These are phyloP conservation scores for Eutrigla gurnardus DNA, from an alignment of 2,797 vertebrate genomes.

Conservation along the genomic window DNA sequence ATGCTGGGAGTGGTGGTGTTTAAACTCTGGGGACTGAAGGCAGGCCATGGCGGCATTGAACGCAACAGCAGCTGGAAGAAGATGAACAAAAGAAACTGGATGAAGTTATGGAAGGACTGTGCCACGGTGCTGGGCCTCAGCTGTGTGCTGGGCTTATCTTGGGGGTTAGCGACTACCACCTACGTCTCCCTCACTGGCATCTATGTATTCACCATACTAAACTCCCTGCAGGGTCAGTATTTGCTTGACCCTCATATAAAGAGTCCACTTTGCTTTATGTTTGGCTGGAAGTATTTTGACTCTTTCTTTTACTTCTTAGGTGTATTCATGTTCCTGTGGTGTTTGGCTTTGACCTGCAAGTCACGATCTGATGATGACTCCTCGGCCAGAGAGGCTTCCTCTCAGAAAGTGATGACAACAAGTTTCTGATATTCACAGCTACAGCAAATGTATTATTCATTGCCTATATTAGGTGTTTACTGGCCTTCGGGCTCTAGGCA, in stretches of 20 bases:
- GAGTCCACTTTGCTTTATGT: too few species aligned
- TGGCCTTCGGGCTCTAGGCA: neutral
- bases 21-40: constrained; percentile 76
- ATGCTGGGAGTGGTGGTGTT: constrained; percentile 87
- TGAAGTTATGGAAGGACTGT: constrained; percentile 81
- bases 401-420: constrained; percentile 69
- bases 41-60: neutral
- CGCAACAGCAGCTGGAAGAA: constrained; percentile 16
- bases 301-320: constrained; percentile 61
- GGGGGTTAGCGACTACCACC: constrained; percentile 79
- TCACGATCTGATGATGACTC: constrained; percentile 49
- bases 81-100: constrained; percentile 53
- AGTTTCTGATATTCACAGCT: constrained; percentile 50
- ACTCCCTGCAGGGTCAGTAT: constrained; percentile 85
- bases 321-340: constrained; percentile 82
- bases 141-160: constrained; percentile 86
- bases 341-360: constrained; percentile 68
- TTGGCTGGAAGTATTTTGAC: rapidly evolving
- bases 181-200: constrained; percentile 75
- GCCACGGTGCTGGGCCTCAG: constrained; percentile 85
- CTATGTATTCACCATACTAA: constrained; percentile 88
- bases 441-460: neutral
- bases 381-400: constrained; percentile 57
- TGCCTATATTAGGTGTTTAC: constrained; percentile 49
- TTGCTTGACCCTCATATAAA: neutral